phyloP scores from a whole-genome alignment of 1,140 invertebrate species.

The Lepidostoma basale region DNA sequence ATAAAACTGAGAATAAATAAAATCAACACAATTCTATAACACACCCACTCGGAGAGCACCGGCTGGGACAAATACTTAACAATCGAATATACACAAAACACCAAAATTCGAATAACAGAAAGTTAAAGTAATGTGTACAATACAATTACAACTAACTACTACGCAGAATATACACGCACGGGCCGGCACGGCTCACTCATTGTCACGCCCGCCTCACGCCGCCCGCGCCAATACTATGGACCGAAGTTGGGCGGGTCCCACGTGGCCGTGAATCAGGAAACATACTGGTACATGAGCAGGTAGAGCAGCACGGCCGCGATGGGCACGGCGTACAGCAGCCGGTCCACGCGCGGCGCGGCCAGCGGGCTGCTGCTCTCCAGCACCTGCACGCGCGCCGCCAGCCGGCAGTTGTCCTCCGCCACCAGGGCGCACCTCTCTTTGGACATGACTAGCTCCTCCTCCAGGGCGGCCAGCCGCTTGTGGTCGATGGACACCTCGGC shows the following conservation, averaged over 20 bases:
- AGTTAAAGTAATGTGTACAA: not conserved
- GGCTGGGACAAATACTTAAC: too few species aligned
- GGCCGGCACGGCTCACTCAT: conserved; percentile 8
- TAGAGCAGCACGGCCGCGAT: conserved; percentile 49
- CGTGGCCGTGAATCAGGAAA: conserved; percentile 61
- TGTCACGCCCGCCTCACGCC: conserved; percentile 1
- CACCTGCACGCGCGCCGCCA: conserved; percentile 51
- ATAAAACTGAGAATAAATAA: conserved; percentile 35
- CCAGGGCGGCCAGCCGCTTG: conserved; percentile 54
- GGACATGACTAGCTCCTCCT: conserved; percentile 57
- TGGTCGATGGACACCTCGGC: conserved; percentile 49
- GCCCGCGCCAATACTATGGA: conserved; percentile 39
- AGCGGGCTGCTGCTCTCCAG: conserved; percentile 47
- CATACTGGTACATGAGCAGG: conserved; percentile 52
- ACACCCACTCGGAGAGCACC: conserved; percentile 24
- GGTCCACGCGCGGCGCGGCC: conserved; percentile 39
- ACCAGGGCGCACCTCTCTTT: conserved; percentile 59
- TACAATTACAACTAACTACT: not conserved
- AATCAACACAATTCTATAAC: conserved; percentile 26
- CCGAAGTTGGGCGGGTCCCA: conserved; percentile 55
- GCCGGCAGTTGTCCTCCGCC: conserved; percentile 51
- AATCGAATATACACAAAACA: too few species aligned
- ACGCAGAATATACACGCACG: not conserved
- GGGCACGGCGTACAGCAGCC: conserved; percentile 49
- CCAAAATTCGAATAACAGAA: too few species aligned